Conservation (phyloP, 2,888 invertebrate species). For the Allacma fusca region DNA sequence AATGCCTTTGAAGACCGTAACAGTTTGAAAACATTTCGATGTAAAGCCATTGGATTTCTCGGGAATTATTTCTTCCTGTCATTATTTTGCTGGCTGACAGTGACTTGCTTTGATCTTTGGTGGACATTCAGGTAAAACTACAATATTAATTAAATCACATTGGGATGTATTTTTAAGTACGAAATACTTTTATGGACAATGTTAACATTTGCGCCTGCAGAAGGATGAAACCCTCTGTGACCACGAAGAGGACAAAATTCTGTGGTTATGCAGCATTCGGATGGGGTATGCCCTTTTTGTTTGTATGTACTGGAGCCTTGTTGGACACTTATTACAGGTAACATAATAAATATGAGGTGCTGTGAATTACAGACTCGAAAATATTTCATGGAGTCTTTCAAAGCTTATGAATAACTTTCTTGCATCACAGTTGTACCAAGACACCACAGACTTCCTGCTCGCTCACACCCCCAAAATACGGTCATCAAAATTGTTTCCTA, state of each 20-base stretch:
- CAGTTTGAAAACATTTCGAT: slow-evolving; percentile 46
- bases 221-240: not conserved
- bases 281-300: slow-evolving; percentile 49
- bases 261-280: slow-evolving; percentile 52
- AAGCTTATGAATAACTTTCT: not conserved
- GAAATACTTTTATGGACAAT: too few species aligned
- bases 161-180: too few species aligned
- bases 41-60: slow-evolving; percentile 57
- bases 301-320: slow-evolving; percentile 42
- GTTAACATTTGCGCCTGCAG: not conserved
- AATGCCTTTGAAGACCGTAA: slow-evolving; percentile 46
- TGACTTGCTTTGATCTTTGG: slow-evolving; percentile 62
- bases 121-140: slow-evolving; percentile 60
- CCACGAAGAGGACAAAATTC: slow-evolving; percentile 26
- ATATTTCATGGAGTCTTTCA: too few species aligned
- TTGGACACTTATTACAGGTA: slow-evolving; percentile 48
- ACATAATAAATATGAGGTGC: too few species aligned
- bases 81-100: slow-evolving; percentile 62
- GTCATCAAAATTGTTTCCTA: slow-evolving; percentile 47
- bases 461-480: slow-evolving; percentile 47
- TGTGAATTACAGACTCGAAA: too few species aligned
- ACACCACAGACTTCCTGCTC: not conserved
- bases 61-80: slow-evolving; percentile 61
- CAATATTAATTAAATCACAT: not conserved
- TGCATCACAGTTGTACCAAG: not conserved